Conservation (phyloP, 2,888 invertebrate genomes). For the Zeuzera pyrina region DNA sequence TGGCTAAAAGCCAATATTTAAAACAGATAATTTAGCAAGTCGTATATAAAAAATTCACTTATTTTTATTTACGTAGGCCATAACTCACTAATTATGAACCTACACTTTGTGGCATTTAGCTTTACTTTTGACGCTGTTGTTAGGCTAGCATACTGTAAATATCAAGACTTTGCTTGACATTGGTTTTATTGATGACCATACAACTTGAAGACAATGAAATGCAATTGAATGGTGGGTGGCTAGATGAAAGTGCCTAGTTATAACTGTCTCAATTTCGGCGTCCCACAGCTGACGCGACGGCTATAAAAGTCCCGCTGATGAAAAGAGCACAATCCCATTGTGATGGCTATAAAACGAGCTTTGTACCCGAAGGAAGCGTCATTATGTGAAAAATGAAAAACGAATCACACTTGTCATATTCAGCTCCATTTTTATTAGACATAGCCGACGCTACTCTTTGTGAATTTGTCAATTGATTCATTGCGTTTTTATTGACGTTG, state of each 20-base stretch:
- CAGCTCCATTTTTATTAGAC: conserved; percentile 39
- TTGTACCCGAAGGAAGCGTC: conserved; percentile 55
- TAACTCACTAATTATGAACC: too few relatives aligned
- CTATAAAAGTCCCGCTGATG: conserved; percentile 63
- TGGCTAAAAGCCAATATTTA: conserved; percentile 53
- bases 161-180: too few relatives aligned
- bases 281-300: conserved; percentile 53
- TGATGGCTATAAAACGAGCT: conserved; percentile 61
- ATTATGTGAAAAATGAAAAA: conserved; percentile 66
- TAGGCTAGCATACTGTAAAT: too few relatives aligned
- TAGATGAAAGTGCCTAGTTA: conserved; percentile 8
- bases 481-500: conserved; percentile 16
- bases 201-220: background rate
- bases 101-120: too few relatives aligned
- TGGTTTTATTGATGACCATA: too few relatives aligned
- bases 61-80: background rate
- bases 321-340: conserved; percentile 68
- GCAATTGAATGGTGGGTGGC: conserved; percentile 1
- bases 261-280: conserved; percentile 60
- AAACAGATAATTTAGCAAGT: conserved; percentile 10
- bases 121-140: too few relatives aligned
- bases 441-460: conserved; percentile 21
- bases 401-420: conserved; percentile 60
- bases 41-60: background rate
- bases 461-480: conserved; percentile 28